Base-by-base conservation (phyloP, 53 echinoderm and acorn worm species). In the Echinarachnius parma region DNA sequence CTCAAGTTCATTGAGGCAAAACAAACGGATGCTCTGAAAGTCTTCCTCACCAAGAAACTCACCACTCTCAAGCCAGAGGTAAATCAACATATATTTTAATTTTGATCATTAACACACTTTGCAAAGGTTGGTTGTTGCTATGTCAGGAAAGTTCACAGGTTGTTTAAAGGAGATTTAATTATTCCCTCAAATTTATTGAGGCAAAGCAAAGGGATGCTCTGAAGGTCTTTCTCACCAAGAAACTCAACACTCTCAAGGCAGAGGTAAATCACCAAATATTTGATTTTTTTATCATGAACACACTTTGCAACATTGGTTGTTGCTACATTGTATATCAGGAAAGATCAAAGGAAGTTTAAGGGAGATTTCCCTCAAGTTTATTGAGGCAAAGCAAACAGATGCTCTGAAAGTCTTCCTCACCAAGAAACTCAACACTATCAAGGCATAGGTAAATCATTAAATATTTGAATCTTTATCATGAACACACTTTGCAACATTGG, bases 351-450 rank as follows among this genome's bases (percentile, higher is more conserved):
- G n/a, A n/a, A n/a, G n/a, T n/a, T n/a, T n/a, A n/a, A n/a, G n/a
- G n/a, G 95, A 95, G 60, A 87, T 95, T 5, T 83, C 95, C 0
- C 72, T 95, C 19, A 95, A 91, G 82, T 95, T 95, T 48, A 95
- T 95, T 18, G 87, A 85, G 46, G 90, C 89, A 0, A 80, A 90
- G 59, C 82, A 95, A 77, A 95, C 81, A 21, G 85, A 87, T 26
- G 95, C 95, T 5, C 84, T 95, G 8, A 84, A 87, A 19, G 84
- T 87, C 52, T 95, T 95, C 78, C 85, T 95, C 9, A 76, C 57
- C 29, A 95, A 95, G 80, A 95, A 95, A 42, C 67, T 95, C 37
- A 62, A 84, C 31, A 13, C 68, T 15, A 80, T 95, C 3, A 91
- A 84, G 77, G 20, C 75, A 13, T 71, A 82, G 81, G 95, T 95